Evolutionary conservation across 1,140 invertebrate genomes (phyloP).

Genomic region (Drosophila pseudoobscura): DNA sequence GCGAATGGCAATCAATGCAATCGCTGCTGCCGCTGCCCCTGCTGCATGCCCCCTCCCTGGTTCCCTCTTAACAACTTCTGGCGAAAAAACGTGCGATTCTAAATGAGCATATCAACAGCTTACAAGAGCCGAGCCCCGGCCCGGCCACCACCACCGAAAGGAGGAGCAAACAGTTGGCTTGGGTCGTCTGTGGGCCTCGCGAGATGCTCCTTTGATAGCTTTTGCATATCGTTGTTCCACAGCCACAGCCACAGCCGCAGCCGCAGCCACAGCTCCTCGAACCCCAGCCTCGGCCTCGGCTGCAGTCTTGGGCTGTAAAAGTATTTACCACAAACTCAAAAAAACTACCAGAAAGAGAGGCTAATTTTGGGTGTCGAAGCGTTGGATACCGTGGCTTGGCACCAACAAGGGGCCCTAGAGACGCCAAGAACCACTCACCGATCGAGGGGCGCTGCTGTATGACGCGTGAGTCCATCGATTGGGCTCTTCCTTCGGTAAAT

Average conservation of each 20-base stretch:
- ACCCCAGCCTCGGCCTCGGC: too few species aligned
- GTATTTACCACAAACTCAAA: constrained; percentile 40
- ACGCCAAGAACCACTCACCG: background rate
- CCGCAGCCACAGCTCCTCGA: too few species aligned
- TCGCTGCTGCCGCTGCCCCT: constrained; percentile 12
- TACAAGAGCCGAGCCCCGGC: constrained; percentile 53
- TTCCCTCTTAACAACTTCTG: constrained; percentile 73
- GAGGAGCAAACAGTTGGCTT: constrained; percentile 14
- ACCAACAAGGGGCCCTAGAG: too few species aligned
- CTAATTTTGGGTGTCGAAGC: too few species aligned
- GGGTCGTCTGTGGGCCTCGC: background rate
- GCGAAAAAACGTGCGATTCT: constrained; percentile 80
- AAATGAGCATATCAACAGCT: constrained; percentile 82
- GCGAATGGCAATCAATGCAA: constrained; percentile 76
- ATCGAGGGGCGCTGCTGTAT: too few species aligned
- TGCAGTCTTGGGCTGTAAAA: constrained; percentile 24
- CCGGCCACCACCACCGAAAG: constrained; percentile 5
- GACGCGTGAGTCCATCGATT: too few species aligned
- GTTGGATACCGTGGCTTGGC: too few species aligned
- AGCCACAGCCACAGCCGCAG: too few species aligned
- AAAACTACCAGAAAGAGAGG: too few species aligned
- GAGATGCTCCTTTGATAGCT: constrained; percentile 78
- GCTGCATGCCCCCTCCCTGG: constrained; percentile 16
- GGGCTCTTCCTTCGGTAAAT: too few species aligned
- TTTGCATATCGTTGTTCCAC: constrained; percentile 70